A percentile compares a stretch with the other conserved stretches of the same genome.
phyloP scores from a whole-genome alignment of 2,888 invertebrate genomes.

The Tinea trinotella region DNA sequence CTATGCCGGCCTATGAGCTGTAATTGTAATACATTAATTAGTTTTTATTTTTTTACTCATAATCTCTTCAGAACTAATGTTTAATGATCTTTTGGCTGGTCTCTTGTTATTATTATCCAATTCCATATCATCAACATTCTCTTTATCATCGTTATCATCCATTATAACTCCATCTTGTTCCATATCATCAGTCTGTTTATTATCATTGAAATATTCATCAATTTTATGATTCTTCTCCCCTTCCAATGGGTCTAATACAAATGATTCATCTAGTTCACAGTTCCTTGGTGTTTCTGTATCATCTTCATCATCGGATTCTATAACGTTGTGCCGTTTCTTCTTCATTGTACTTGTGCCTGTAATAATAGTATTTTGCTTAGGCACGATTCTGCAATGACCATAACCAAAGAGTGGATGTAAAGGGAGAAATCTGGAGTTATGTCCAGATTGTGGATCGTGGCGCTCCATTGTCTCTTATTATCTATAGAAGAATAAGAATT shows the following conservation, averaged over 20 bases:
- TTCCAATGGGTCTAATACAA: constrained; percentile 39
- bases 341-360: background rate
- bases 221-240: constrained; percentile 54
- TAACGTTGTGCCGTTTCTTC: constrained; percentile 35
- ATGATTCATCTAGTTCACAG: constrained; percentile 40
- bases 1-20: too few species aligned
- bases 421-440: too few species aligned
- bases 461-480: too few species aligned
- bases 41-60: too few species aligned
- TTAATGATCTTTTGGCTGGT: background rate
- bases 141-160: background rate
- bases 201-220: constrained; percentile 47
- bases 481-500: too few species aligned
- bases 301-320: constrained; percentile 42
- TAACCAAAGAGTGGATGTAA: too few species aligned
- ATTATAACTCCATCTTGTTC: background rate
- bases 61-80: background rate
- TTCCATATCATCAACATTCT: background rate
- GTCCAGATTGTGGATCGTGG: too few species aligned
- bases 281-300: constrained; percentile 37
- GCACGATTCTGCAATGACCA: too few species aligned
- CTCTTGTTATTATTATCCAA: background rate
- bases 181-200: constrained; percentile 33
- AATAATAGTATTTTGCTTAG: too few species aligned
- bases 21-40: too few species aligned